Conservation (phyloP, 2,888 invertebrate genomes). For the Laothoe populi region DNA sequence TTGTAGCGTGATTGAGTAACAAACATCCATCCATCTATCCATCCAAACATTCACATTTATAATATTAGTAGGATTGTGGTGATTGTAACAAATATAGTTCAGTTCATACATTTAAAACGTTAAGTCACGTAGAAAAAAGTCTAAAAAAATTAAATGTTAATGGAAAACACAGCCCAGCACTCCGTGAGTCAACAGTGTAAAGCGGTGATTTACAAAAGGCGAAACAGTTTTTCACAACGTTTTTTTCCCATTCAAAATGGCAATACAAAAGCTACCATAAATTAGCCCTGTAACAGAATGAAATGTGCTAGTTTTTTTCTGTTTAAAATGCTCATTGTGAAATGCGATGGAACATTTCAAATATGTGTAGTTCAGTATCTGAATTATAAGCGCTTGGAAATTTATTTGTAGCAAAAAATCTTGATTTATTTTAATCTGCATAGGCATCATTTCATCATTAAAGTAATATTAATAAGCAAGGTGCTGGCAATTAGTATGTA, state of each 20-base stretch:
- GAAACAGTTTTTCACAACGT: slow-evolving; percentile 36
- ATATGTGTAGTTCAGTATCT: not conserved
- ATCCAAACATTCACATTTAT: too few relatives aligned
- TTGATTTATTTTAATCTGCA: not conserved
- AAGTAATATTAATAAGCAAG: too few relatives aligned
- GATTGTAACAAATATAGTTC: not conserved
- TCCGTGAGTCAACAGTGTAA: slow-evolving; percentile 29
- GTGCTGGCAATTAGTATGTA: too few relatives aligned
- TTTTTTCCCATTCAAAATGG: slow-evolving; percentile 34
- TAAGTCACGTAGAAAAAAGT: not conserved
- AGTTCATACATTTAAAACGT: not conserved
- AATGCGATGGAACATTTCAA: slow-evolving; percentile 8
- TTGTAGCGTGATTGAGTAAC: too few relatives aligned
- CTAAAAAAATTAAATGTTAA: not conserved
- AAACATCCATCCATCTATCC: too few relatives aligned
- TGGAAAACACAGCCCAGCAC: not conserved
- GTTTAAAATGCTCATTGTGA: slow-evolving; percentile 24
- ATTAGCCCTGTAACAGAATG: slow-evolving; percentile 33
- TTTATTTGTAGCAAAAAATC: too few relatives aligned
- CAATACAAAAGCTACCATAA: slow-evolving; percentile 35
- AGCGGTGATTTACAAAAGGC: slow-evolving; percentile 29
- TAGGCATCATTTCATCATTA: too few relatives aligned
- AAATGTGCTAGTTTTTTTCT: slow-evolving; percentile 32
- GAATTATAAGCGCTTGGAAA: slow-evolving; percentile 19
- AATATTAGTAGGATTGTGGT: too few relatives aligned